phyloP scores from a whole-genome alignment of 2,113 vertebrate species.

The Thunnus thynnus region DNA sequence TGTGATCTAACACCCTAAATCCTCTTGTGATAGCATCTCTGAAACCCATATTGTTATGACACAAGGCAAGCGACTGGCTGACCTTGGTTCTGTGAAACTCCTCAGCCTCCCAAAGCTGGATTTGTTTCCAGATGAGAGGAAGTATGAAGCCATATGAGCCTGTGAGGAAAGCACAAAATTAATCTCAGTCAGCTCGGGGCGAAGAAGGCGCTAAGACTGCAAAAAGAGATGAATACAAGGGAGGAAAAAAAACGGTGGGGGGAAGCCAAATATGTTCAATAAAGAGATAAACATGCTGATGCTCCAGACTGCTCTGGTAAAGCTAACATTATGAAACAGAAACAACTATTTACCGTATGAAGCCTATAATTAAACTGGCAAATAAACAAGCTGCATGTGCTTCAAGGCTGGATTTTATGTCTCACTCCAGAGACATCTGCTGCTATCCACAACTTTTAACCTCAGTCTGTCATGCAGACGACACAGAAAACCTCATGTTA shows the following conservation, averaged over 20 bases:
- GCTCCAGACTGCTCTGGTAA: background rate
- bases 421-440: slow-evolving; percentile 39
- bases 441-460: slow-evolving; percentile 19
- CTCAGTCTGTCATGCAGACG: slow-evolving; percentile 11
- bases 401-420: slow-evolving; percentile 26
- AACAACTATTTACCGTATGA: slow-evolving; percentile 44
- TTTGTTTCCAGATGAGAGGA: slow-evolving; percentile 68
- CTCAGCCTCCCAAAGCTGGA: slow-evolving; percentile 43
- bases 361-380: slow-evolving; percentile 55
- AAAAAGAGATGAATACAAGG: slow-evolving; percentile 14
- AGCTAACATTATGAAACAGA: slow-evolving; percentile 53
- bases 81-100: slow-evolving; percentile 43
- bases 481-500: background rate
- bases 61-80: slow-evolving; percentile 27
- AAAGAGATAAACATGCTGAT: slow-evolving; percentile 39
- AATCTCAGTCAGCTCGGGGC: slow-evolving; percentile 14
- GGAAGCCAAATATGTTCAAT: background rate
- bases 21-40: slow-evolving; percentile 56
- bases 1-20: slow-evolving; percentile 38
- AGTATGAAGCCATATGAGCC: slow-evolving; percentile 57
- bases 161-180: slow-evolving; percentile 30
- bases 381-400: slow-evolving; percentile 51
- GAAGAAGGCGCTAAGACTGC: slow-evolving; percentile 10
- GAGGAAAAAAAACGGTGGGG: slow-evolving; percentile 12
- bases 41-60: slow-evolving; percentile 52